Evolutionary conservation across 53 echinoderm and acorn worm genomes (phyloP), one percentile per base, ranked within the genome.

Genomic region (Apostichopus leukothele): DNA sequence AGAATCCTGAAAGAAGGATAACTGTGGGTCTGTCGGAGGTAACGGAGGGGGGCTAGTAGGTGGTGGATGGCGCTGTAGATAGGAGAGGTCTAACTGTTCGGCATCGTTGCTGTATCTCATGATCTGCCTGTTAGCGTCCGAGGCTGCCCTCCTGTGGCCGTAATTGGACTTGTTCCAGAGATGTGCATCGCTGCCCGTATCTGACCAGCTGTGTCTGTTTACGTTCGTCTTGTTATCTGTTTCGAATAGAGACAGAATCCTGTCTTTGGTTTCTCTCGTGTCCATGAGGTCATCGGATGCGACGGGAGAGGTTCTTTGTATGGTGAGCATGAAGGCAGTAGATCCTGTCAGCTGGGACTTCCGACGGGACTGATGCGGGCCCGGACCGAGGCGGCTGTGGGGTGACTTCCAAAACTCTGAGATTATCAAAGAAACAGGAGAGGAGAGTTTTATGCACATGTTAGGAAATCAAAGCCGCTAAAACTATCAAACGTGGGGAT

Each of bases 351-450:
- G 23, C 21, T 21, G n/a, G 14, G 53, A 59, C 19, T 2, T 54
- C 53, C 55, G 12, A 8, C 18, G 6, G 81, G 59, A 9, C 59
- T 81, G 81, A 21, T 55, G 54, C 19, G 20, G 57, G 19, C 21
- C 74, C 18, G 83, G 75, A 39, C 0, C 39, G 23, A 83, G 23
- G 50, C 75, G 88, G 84, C 91, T 91, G 75, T 91, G 91, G 16
- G 77, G 54, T n/a, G 91, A 91, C 84, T 88, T 91, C 91, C 91
- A 91, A 88, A 91, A 91, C 52, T 91, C 91, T 91, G 68, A 16
- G 59, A 77, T 51, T 12, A 77, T 77, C 51, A 77, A 21, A 77
- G 9, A 77, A 51, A 13, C 16, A 10, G 61, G 63, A 14, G 63
- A 13, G 63, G 11, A 63, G 63, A 63, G 63, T 14, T 63, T 3